Evolutionary conservation across 2,113 vertebrate species (phyloP), one percentile per base, ranked within the genome.

Genomic region (Ptilonorhynchus violaceus): DNA sequence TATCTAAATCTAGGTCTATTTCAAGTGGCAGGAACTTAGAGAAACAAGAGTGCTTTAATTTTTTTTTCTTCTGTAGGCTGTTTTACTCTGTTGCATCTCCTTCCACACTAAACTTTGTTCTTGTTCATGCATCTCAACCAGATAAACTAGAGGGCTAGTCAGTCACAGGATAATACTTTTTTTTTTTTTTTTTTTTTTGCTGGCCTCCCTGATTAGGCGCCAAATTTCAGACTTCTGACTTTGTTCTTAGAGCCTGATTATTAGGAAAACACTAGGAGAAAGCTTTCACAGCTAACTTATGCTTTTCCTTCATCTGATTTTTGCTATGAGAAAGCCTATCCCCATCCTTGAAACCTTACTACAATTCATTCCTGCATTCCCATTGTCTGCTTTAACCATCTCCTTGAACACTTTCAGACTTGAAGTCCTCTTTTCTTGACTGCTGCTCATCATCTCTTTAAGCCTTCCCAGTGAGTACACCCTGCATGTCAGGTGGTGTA

Each of bases 401-500:
- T 85, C 5, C 31, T 83, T 59, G 12, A 86, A 53, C 9, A 31
- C 30, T 73, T 80, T 84, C 55, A 93, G 50, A 46, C 56, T 63
- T 46, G 5, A 89, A 69, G 59, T 44, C 15, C 33, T 83, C 64
- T 91, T 50, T 27, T 68, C 62, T 86, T 1, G 0, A 28, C 55
- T 67, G 35, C 31, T 84, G 42, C 15, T 66, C 50, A 70, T 67
- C 25, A 55, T 81, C 25, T 80, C 44, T 62, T 74, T 58, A 77
- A 77, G 77, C 35, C 28, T 86, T 53, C 44, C 31, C 23, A 37
- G 41, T 62, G 55, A 77, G 35, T 39, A 81, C 47, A 31, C 2
- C 0, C 5, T 0, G 0, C 50, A 18, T 59, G 25, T 92, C 73
- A 77, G 33, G 27, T 55, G 23, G 10, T 0, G 0, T 44, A 13